Evolutionary conservation across 2,113 vertebrate species (phyloP).

Genomic region (Crotalus horridus): DNA sequence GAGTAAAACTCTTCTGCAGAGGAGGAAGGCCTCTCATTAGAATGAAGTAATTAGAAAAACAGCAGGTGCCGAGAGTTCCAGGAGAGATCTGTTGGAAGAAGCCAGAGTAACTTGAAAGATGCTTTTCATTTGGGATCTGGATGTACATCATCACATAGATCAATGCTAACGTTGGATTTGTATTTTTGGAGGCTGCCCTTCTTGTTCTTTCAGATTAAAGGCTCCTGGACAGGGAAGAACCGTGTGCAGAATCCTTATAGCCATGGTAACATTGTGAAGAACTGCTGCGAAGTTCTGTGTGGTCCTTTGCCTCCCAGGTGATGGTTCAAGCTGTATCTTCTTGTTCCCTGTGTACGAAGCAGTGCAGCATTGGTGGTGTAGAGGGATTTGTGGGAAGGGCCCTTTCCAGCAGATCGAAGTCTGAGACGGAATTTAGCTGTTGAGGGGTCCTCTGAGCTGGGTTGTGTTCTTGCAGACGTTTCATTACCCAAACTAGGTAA

Average conservation of each 20-base stretch:
- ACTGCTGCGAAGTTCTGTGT: constrained; percentile 96
- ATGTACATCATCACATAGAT: not conserved
- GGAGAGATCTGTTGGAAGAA: not conserved
- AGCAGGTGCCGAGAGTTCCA: not conserved
- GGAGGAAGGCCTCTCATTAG: not conserved
- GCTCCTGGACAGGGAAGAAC: constrained; percentile 98
- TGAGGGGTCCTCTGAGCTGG: not conserved
- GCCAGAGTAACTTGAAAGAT: not conserved
- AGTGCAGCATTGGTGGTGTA: too few species aligned
- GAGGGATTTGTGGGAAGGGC: not conserved
- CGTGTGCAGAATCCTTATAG: constrained; percentile 94
- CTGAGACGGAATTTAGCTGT: not conserved
- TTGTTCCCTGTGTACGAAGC: not conserved
- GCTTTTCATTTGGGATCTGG: not conserved
- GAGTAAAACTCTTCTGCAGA: not conserved
- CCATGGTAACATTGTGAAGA: constrained; percentile 93
- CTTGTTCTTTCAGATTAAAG: constrained; percentile 85
- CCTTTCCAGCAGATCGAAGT: not conserved
- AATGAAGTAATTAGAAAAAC: not conserved
- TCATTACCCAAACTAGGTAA: not conserved
- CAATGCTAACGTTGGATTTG: not conserved
- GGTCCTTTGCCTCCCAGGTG: constrained; percentile 93
- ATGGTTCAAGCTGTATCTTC: not conserved
- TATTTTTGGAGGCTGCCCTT: not conserved
- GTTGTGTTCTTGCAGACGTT: too few species aligned